Evolutionary conservation across 2,888 invertebrate species (phyloP), one percentile per base, ranked within the genome.

Genomic region (Nudaria mundana): DNA sequence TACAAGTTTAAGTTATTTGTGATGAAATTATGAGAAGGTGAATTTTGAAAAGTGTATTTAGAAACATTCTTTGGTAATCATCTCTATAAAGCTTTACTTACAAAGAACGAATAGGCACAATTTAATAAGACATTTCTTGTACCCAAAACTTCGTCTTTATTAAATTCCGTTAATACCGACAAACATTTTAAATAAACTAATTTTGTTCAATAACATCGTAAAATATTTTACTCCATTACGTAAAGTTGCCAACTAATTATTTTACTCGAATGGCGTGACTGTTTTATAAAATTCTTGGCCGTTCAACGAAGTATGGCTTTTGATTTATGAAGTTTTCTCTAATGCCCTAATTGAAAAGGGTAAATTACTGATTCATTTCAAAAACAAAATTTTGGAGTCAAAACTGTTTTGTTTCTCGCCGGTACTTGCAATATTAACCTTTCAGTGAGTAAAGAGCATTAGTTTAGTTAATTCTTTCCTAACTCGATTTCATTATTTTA

Each of bases 221-320:
- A 52, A 44, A 44, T 31, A 52, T 52, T 52, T 37, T 44, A 30
- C 38, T 37, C 37, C 24, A 41, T 37, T 39, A 48, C 35, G 41
- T 52, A 41, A 52, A 52, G 36, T 48, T 52, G 30, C 37, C 41
- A 48, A 44, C 44, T 48, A 52, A 52, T 52, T 42, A 52, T 44
- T 42, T 40, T 40, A 33, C 37, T 13, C 26, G 18, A 35, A 38
- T 30, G 40, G 39, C 30, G 38, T 48, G 48, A 48, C 31, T 40
- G 6, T 33, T 33, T 33, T 13, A 14, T 29, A 44, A 48, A 48
- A 42, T 29, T 37, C 25, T 34, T 37, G 40, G 30, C 31, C 34
- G 34, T 48, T 52, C 44, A 35, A 32, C 48, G 20, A 42, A 44
- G 52, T 44, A 41, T 32, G 48, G 31, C 34, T 26, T 48, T 23